These are phyloP conservation scores for Polypterus bichir DNA, from an alignment of 2,113 vertebrate species.

Conservation along the genomic window DNA sequence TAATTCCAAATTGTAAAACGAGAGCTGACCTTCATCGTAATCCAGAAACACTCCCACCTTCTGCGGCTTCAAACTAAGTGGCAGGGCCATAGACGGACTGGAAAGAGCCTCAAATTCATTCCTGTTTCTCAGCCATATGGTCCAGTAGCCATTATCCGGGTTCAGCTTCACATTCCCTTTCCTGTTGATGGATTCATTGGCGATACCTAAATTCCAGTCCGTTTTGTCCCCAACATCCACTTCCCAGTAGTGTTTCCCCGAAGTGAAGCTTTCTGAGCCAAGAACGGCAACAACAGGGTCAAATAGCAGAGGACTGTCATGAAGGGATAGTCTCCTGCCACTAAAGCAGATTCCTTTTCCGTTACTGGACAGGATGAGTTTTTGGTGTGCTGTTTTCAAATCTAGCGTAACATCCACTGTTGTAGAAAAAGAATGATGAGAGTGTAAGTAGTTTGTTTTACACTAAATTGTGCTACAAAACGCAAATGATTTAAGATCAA, in stretches of 20 bases:
- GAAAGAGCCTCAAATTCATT: not conserved
- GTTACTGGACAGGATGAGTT: constrained; percentile 43
- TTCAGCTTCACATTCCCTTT: constrained; percentile 48
- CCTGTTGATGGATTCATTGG: constrained; percentile 31
- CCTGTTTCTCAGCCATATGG: constrained; percentile 43
- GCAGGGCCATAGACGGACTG: too few species aligned
- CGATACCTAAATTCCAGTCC: constrained; percentile 53
- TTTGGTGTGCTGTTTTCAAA: constrained; percentile 41
- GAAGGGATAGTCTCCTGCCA: constrained; percentile 29
- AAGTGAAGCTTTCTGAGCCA: constrained; percentile 36
- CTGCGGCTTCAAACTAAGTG: constrained; percentile 20
- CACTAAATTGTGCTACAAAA: too few species aligned
- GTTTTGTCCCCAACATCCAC: constrained; percentile 49
- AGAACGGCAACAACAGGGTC: constrained; percentile 50
- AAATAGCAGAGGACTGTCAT: constrained; percentile 34
- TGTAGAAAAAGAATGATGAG: constrained; percentile 13
- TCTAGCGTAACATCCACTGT: constrained; percentile 46
- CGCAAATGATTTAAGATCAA: too few species aligned
- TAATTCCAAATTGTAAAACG: constrained; percentile 51
- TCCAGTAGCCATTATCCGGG: constrained; percentile 51
- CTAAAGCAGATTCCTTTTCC: constrained; percentile 38
- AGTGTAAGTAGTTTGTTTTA: too few species aligned
- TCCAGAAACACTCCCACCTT: constrained; percentile 52
- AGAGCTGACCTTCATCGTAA: constrained; percentile 53
- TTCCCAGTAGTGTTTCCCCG: constrained; percentile 56